A percentile compares a stretch with the other conserved stretches of the same genome.
phyloP scores from a whole-genome alignment of 2,113 vertebrate genomes.

The Bufo gargarizans region DNA sequence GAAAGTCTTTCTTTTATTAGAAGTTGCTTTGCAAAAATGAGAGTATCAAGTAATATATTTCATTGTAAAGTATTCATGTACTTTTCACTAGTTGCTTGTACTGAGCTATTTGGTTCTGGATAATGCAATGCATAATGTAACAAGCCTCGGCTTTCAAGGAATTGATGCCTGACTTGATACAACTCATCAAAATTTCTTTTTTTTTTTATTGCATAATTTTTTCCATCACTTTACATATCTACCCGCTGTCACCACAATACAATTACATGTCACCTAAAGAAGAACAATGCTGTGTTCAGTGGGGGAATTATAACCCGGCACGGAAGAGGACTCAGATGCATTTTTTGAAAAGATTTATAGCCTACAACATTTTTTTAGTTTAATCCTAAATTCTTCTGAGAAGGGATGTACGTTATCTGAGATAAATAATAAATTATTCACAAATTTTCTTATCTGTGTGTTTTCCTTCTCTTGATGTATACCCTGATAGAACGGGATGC shows the following conservation, averaged over 20 bases:
- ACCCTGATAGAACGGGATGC: neutral
- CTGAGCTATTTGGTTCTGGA: slow-evolving; percentile 40
- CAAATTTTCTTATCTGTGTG: slow-evolving; percentile 7
- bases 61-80: slow-evolving; percentile 55
- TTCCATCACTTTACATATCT: slow-evolving; percentile 31
- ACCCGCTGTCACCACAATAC: slow-evolving; percentile 18
- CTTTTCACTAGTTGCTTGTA: slow-evolving; percentile 51
- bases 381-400: neutral
- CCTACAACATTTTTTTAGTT: neutral
- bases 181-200: slow-evolving; percentile 19
- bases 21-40: slow-evolving; percentile 58
- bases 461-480: neutral
- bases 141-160: slow-evolving; percentile 40
- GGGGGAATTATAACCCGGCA: neutral
- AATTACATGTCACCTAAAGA: slow-evolving; percentile 23
- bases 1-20: slow-evolving; percentile 58
- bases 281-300: neutral
- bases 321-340: neutral
- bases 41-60: slow-evolving; percentile 57
- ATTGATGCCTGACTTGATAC: slow-evolving; percentile 26
- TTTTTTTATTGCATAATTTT: slow-evolving; percentile 43
- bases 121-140: slow-evolving; percentile 53
- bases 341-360: slow-evolving; percentile 26
- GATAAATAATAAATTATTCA: slow-evolving; percentile 40
- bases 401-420: neutral